Evolutionary conservation across 2,797 vertebrate species (phyloP), one percentile per base, ranked within the genome.

Genomic region (Tolypeutes matacus): DNA sequence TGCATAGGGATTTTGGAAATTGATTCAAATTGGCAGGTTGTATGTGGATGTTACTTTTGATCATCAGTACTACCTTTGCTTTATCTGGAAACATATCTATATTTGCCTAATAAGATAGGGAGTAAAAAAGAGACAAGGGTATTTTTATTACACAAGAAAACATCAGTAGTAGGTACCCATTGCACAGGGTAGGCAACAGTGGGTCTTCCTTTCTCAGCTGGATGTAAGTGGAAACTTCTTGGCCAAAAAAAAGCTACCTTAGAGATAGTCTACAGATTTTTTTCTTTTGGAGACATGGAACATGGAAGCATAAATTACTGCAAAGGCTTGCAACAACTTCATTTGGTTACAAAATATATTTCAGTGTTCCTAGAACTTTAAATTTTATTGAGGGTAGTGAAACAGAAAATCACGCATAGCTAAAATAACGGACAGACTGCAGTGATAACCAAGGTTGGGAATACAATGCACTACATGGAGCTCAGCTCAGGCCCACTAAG

Each of bases 1-100:
- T 88, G 23, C 10, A 8, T 10, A 76, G 39, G 13, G 49, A 53
- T 90, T 95, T 88, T 88, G 39, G 73, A 65, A 97, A 90, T 51
- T 76, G 75, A 93, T 83, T 94, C 29, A 94, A 86, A 84, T 51
- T 46, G 34, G 53, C 29, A 65, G 69, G 25, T 42, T 95, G 27
- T 56, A 72, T 73, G 94, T 69, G 60, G 62, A 80, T 80, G 78
- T 27, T 65, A 64, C 77, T 88, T 97, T 95, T 95, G 80, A n/a
- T 87, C 83, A 93, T 84, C 10, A 97, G 13, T n/a, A 76, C 20
- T 46, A 49, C 42, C 39, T 76, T 72, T 46, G 13, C 12, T 67
- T 93, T 7, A 0, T 93, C 60, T 96, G n/a, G 36, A 36, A 31
- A 92, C 87, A 56, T 21, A 93, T 80, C 39, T 69, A 27, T 93